phyloP scores from a whole-genome alignment of 2,797 vertebrate species.

The Clarias laeviceps region DNA sequence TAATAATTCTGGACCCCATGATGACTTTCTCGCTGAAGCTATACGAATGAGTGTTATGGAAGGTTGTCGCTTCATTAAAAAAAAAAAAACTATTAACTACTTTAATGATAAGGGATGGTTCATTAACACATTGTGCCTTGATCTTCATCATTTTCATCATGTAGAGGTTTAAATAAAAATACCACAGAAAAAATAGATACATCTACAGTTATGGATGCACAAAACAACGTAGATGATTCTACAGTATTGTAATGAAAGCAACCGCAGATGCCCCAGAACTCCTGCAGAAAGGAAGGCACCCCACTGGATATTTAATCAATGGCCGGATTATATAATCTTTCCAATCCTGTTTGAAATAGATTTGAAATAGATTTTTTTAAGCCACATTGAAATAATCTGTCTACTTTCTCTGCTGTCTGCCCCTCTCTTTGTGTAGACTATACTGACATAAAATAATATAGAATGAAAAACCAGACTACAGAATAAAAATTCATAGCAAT shows the following conservation, averaged over 20 bases:
- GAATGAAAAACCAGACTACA: too few relatives aligned
- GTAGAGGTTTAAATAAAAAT: background rate
- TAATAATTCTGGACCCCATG: background rate
- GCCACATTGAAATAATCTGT: background rate
- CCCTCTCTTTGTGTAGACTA: background rate
- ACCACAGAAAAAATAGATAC: background rate
- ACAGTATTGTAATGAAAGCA: background rate
- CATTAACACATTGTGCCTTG: background rate
- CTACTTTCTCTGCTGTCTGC: background rate
- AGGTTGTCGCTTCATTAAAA: background rate
- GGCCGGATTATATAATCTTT: background rate
- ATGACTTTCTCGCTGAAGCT: background rate
- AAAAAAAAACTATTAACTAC: background rate
- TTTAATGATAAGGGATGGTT: background rate
- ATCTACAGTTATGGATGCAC: background rate
- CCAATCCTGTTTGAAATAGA: background rate
- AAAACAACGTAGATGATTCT: background rate
- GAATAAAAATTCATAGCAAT: background rate
- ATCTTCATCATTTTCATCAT: background rate
- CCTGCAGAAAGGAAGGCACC: background rate
- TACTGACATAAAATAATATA: too few relatives aligned
- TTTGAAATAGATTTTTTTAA: background rate
- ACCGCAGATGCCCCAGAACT: background rate
- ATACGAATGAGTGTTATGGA: background rate
- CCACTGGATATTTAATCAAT: background rate